phyloP scores from a whole-genome alignment of 2,113 vertebrate species.

The Eulemur rufifrons region DNA sequence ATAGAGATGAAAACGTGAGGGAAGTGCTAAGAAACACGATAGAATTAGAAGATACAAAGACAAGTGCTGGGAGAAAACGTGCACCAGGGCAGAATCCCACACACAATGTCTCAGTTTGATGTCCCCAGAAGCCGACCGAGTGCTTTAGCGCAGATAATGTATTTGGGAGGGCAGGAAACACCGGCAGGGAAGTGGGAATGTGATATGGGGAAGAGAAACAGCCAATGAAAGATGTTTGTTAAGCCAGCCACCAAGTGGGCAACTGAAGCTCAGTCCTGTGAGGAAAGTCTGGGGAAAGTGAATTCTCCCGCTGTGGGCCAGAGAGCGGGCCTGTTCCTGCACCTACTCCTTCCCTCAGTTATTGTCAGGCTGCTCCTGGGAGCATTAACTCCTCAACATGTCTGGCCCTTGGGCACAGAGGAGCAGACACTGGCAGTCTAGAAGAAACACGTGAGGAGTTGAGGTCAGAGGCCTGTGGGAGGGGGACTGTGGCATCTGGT shows the following conservation, averaged over 20 bases:
- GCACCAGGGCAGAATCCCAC: accelerated
- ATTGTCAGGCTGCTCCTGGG: neutral
- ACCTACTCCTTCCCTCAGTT: neutral
- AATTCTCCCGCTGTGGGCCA: neutral
- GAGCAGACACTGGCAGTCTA: accelerated
- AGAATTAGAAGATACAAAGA: neutral
- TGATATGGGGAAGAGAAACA: neutral
- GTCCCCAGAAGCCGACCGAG: neutral
- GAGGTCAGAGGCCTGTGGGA: neutral
- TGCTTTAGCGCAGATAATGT: neutral
- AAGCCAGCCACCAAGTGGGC: neutral
- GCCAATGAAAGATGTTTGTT: neutral
- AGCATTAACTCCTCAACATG: neutral
- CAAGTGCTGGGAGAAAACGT: neutral
- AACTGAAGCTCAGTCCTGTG: neutral
- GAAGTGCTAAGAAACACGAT: neutral
- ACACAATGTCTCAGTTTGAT: accelerated
- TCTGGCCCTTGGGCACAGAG: neutral
- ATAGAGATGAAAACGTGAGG: neutral
- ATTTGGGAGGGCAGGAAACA: neutral
- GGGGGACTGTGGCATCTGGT: neutral
- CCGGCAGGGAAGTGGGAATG: neutral
- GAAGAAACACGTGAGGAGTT: neutral
- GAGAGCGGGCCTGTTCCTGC: neutral
- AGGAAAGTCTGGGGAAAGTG: neutral